A percentile compares a stretch with the other conserved stretches of the same genome.
Conservation (phyloP, 2,888 invertebrate species). For the Calameuta pallipes region DNA sequence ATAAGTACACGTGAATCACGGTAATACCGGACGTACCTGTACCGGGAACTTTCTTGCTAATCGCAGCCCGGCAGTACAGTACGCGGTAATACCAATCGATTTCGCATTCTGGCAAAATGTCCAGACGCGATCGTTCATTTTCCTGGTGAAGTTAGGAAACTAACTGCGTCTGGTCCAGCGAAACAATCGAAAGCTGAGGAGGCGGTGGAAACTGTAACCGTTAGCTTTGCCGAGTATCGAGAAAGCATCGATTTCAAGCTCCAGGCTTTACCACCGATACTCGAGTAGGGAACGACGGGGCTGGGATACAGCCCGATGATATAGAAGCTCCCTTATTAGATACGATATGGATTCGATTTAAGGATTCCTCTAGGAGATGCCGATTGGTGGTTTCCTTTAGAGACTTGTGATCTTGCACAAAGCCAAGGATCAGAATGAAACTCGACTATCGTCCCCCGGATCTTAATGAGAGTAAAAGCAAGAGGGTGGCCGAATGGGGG, state of each 20-base stretch:
- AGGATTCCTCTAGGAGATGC: background rate
- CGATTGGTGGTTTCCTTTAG: background rate
- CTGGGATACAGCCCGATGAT: background rate
- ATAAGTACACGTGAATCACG: background rate
- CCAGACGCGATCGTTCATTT: conserved; percentile 40
- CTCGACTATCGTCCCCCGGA: background rate
- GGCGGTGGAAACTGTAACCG: background rate
- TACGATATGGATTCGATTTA: background rate
- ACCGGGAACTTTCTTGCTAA: background rate
- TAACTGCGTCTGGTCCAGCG: background rate
- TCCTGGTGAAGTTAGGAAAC: conserved; percentile 22
- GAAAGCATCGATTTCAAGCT: background rate
- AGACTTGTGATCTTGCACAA: background rate
- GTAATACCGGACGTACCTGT: background rate
- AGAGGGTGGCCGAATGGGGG: no score
- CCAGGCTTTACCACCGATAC: background rate
- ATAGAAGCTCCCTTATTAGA: background rate
- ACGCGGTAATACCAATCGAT: conserved; percentile 33
- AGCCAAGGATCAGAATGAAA: background rate
- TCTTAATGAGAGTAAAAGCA: background rate
- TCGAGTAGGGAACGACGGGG: background rate
- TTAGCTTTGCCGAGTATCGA: background rate
- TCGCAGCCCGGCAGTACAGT: background rate
- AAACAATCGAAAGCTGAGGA: background rate
- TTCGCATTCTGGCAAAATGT: conserved; percentile 46